phyloP scores from a whole-genome alignment of 2,113 vertebrate genomes.

The Otocyon megalotis region DNA sequence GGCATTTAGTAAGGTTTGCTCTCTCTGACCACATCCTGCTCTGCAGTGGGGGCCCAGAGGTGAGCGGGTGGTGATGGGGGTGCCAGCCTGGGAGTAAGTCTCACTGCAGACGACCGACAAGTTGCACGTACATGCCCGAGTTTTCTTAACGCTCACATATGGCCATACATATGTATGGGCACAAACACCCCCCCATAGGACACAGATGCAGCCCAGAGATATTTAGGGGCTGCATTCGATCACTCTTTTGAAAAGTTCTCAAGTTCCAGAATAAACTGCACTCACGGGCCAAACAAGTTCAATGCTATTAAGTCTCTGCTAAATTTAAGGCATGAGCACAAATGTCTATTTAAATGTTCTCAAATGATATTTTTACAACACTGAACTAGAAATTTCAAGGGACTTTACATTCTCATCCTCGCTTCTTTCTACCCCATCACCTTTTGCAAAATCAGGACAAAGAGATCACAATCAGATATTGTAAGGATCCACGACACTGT shows the following conservation, averaged over 20 bases:
- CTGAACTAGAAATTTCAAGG: constrained; percentile 74
- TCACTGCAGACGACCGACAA: not conserved
- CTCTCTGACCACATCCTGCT: not conserved
- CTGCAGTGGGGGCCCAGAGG: constrained; percentile 29
- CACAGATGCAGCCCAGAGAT: constrained; percentile 80
- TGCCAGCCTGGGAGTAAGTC: not conserved
- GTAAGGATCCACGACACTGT: accelerated
- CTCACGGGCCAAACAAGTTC: constrained; percentile 71
- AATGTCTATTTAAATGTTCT: constrained; percentile 84
- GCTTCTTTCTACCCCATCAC: constrained; percentile 43
- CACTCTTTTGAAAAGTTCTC: constrained; percentile 77
- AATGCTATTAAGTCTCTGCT: constrained; percentile 79
- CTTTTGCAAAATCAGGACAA: constrained; percentile 52
- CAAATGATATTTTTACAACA: constrained; percentile 81
- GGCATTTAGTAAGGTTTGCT: not conserved
- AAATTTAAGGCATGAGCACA: constrained; percentile 77
- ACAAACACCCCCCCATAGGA: constrained; percentile 68
- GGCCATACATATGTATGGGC: constrained; percentile 81
- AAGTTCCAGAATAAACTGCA: constrained; percentile 79
- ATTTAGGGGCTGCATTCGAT: constrained; percentile 78
- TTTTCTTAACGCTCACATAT: constrained; percentile 65
- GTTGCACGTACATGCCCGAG: not conserved
- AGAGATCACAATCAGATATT: not conserved
- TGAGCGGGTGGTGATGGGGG: not conserved
- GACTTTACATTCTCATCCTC: constrained; percentile 60